Base-by-base conservation (phyloP, 2,888 invertebrate species). In the Candidula unifasciata region DNA sequence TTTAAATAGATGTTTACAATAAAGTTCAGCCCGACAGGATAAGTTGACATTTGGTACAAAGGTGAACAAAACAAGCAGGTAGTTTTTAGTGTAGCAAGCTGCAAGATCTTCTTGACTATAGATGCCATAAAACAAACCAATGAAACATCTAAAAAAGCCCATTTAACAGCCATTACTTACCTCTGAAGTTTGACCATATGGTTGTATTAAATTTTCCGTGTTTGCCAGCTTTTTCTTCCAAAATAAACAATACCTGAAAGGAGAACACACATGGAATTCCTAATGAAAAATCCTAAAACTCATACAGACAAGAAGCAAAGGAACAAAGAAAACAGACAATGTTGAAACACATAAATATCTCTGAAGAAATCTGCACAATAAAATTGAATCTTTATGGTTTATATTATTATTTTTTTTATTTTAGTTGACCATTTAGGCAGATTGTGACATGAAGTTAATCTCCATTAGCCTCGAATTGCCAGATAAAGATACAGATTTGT, bases 151-250 rank as follows among this genome's bases (percentile, higher is more conserved):
- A 18, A 1, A 21, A 74, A 74, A 74, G 54, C 52, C 52, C 54
- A 54, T 21, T 74, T 27, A 74, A 74, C 52, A 44, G 21, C 37
- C 27, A 79, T 0, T n/a, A 44, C 2, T 68, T 66, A 79, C 79
- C 79, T 79, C 64, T 27, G 74, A 74, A 16, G 79, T 35, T 44
- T 79, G 79, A 1, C 27, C 68, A 66, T 79, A 79, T 21, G 79
- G 79, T 30, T 66, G 66, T 44, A 79, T 79, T 16, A 79, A 21
- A 21, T 44, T 57, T 33, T 79, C 79, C 44, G 27, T 54, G 30
- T 74, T 74, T 30, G 52, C 3, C 30, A 54, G 66, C 68, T 66
- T 68, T 35, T 54, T 74, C 21, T 30, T 74, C 54, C 30, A 54
- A 21, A 54, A 33, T 21, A 54, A 54, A 21, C 74, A 74, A 18